Conservation (phyloP, 2,113 vertebrate species). For the Cryptoleucopteryx plumbea region DNA sequence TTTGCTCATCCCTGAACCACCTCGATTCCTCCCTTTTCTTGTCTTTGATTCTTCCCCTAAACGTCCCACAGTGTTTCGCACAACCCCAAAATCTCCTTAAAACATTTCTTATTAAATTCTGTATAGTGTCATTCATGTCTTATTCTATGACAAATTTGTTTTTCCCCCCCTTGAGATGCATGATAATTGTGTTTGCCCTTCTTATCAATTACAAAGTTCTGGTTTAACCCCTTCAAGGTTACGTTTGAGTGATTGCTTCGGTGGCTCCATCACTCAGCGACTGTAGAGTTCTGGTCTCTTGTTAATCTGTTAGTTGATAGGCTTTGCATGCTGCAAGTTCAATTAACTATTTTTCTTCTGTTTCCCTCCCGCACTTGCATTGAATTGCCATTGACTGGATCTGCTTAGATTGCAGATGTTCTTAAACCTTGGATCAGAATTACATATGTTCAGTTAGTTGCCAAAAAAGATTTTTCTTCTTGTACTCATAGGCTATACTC, state of each 20-base stretch:
- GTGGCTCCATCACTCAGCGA: neutral
- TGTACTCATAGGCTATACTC: neutral
- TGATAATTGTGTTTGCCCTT: neutral
- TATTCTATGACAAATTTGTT: neutral
- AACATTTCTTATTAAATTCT: neutral
- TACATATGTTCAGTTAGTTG: neutral
- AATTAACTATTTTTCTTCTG: neutral
- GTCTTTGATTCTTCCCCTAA: neutral
- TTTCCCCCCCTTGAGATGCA: neutral
- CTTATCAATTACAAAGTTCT: neutral
- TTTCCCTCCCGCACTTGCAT: neutral
- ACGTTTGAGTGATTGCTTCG: neutral
- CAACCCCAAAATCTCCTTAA: neutral
- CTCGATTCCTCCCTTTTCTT: neutral
- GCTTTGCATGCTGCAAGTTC: neutral
- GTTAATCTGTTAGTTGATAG: neutral
- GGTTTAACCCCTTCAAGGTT: neutral
- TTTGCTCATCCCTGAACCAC: neutral
- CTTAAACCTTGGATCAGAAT: neutral
- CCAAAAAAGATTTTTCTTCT: neutral
- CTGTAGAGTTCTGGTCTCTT: neutral
- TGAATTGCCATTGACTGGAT: neutral
- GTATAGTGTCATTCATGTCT: rapidly evolving
- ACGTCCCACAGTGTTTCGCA: rapidly evolving
- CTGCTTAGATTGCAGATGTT: rapidly evolving